Evolutionary conservation across 2,113 vertebrate genomes (phyloP).

Genomic region (Hydropotes inermis): DNA sequence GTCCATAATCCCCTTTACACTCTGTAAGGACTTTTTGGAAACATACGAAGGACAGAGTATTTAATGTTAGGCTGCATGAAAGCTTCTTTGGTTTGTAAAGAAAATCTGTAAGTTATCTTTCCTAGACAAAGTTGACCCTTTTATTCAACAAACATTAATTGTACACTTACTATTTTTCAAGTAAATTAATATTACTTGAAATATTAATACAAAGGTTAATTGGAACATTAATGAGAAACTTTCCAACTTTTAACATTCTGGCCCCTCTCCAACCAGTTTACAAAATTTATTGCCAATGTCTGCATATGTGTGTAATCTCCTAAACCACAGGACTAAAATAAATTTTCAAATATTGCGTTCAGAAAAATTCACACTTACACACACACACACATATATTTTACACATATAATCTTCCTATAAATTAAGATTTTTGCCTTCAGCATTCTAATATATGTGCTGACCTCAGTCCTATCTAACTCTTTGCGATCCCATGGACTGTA

Average conservation of each 20-base stretch:
- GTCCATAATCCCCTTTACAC: background rate
- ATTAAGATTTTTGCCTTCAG: background rate
- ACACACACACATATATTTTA: background rate
- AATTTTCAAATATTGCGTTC: background rate
- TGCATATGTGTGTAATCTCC: background rate
- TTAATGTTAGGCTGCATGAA: background rate
- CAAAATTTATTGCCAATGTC: background rate
- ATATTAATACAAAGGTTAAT: background rate
- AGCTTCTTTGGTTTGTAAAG: background rate
- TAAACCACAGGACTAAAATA: background rate
- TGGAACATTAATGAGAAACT: background rate
- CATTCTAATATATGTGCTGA: background rate
- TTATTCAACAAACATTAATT: background rate
- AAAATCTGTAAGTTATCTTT: background rate
- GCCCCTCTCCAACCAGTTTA: background rate
- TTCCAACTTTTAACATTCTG: background rate
- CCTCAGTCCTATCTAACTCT: background rate
- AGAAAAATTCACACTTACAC: background rate
- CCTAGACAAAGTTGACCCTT: background rate
- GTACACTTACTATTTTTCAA: conserved; percentile 1
- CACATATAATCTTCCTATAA: background rate
- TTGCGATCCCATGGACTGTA: background rate
- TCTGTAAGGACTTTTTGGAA: background rate
- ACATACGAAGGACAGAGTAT: background rate
- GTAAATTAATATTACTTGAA: background rate